Conservation (phyloP, 2,888 invertebrate genomes). For the Drosophila pseudotakahashii region DNA sequence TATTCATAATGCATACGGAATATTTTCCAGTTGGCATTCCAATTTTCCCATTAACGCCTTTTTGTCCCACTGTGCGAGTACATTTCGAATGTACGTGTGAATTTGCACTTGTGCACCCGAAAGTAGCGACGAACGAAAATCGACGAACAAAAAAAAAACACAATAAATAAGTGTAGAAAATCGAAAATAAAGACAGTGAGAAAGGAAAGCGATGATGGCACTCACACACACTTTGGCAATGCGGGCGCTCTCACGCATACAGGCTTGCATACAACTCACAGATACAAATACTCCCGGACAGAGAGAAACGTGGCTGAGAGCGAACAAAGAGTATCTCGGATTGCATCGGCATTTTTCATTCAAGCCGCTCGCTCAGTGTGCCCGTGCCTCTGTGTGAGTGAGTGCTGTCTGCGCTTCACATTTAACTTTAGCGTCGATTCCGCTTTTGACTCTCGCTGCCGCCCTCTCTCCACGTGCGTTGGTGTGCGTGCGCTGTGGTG, state of each 20-base stretch:
- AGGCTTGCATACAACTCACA: conserved; percentile 5
- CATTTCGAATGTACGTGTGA: conserved; percentile 79
- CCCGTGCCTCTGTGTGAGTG: conserved; percentile 38
- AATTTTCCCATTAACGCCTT: conserved; percentile 8
- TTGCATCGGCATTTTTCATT: conserved; percentile 82
- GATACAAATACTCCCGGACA: conserved; percentile 24
- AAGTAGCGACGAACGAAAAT: conserved; percentile 39
- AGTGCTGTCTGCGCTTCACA: conserved; percentile 53
- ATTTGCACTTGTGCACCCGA: conserved; percentile 78
- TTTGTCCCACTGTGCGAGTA: conserved; percentile 68
- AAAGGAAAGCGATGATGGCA: conserved; percentile 72
- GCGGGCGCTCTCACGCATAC: conserved; percentile 9
- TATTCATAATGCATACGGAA: neutral
- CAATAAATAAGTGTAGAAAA: conserved; percentile 57
- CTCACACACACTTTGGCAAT: conserved; percentile 30
- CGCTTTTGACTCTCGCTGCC: conserved; percentile 55
- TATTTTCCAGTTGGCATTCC: neutral
- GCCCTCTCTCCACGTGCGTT: neutral
- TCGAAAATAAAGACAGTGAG: conserved; percentile 70
- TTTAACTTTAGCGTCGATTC: conserved; percentile 75
- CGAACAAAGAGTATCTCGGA: conserved; percentile 51
- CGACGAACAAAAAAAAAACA: conserved; percentile 49
- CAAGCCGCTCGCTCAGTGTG: conserved; percentile 60
- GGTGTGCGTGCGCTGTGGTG: conserved; percentile 10
- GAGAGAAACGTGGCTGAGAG: conserved; percentile 32